A percentile compares a stretch with the other conserved stretches of the same genome.
These are phyloP conservation scores for Ligdia adustata DNA, from an alignment of 2,888 invertebrate species.

Conservation along the genomic window DNA sequence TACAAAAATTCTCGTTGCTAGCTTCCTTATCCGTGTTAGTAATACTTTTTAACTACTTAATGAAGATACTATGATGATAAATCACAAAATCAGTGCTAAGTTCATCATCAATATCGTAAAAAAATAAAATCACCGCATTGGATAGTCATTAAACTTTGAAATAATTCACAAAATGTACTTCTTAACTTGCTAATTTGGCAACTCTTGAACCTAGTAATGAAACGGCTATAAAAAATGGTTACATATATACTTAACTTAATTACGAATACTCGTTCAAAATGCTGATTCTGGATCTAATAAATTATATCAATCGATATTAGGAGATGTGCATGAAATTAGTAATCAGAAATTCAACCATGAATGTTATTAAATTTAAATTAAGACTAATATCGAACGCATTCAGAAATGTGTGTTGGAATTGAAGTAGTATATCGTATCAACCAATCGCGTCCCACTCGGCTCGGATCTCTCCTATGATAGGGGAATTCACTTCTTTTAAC, in stretches of 20 bases:
- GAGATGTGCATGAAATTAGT: conserved; percentile 7
- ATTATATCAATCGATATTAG: conserved; percentile 16
- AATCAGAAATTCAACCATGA: conserved; percentile 7
- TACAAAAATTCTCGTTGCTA: too few relatives aligned
- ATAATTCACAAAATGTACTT: background rate
- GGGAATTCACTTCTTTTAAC: too few relatives aligned
- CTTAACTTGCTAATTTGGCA: conserved; percentile 9
- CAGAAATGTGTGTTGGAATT: too few relatives aligned
- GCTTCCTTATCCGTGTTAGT: conserved; percentile 4
- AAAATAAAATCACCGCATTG: conserved; percentile 10
- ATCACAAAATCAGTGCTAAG: conserved; percentile 3
- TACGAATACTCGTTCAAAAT: conserved; percentile 5
- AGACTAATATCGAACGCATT: background rate
- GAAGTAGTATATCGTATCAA: too few relatives aligned
- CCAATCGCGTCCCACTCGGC: too few relatives aligned
- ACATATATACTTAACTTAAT: conserved; percentile 9
- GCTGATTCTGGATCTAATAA: conserved; percentile 8
- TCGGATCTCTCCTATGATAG: too few relatives aligned
- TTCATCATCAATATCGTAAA: background rate
- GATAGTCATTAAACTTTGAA: conserved; percentile 17
- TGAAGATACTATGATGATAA: conserved; percentile 17
- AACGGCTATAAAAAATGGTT: conserved; percentile 5
- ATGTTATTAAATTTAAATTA: conserved; percentile 3
- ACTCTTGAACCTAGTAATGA: conserved; percentile 1
- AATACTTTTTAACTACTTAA: conserved; percentile 7